phyloP scores from a whole-genome alignment of 2,113 vertebrate species.

The Pachycephala philippinensis region DNA sequence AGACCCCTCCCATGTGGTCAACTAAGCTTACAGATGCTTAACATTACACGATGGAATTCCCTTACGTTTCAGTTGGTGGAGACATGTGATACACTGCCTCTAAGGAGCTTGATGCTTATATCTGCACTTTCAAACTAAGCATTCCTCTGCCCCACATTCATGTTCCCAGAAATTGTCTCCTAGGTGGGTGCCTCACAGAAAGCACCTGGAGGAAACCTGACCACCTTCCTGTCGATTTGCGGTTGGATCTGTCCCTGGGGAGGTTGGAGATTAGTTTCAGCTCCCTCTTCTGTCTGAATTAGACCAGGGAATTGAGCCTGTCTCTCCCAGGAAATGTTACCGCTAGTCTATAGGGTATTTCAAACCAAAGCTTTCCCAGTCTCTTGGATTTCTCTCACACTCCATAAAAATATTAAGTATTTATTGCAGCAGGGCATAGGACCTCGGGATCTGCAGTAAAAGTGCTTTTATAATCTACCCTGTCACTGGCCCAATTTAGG shows the following conservation, averaged over 20 bases:
- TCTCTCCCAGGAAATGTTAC: background rate
- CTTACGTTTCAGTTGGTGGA: background rate
- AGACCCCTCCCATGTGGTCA: background rate
- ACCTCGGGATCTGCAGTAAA: background rate
- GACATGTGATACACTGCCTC: background rate
- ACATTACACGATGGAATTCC: accelerated
- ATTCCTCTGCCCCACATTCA: background rate
- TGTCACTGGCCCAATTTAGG: background rate
- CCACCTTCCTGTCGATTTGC: background rate
- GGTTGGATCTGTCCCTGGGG: background rate
- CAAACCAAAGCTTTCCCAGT: background rate
- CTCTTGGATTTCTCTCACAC: background rate
- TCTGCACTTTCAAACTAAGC: background rate
- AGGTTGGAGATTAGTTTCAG: background rate
- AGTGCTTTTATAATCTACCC: background rate
- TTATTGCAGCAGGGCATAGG: background rate
- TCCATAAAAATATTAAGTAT: background rate
- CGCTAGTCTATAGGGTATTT: background rate
- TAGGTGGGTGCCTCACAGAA: background rate
- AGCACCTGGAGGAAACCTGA: background rate
- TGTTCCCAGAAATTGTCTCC: background rate
- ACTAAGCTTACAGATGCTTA: background rate
- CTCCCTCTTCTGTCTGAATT: background rate
- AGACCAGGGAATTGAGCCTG: background rate
- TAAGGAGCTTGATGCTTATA: background rate